phyloP scores from a whole-genome alignment of 2,797 vertebrate genomes.

The Alca torda region DNA sequence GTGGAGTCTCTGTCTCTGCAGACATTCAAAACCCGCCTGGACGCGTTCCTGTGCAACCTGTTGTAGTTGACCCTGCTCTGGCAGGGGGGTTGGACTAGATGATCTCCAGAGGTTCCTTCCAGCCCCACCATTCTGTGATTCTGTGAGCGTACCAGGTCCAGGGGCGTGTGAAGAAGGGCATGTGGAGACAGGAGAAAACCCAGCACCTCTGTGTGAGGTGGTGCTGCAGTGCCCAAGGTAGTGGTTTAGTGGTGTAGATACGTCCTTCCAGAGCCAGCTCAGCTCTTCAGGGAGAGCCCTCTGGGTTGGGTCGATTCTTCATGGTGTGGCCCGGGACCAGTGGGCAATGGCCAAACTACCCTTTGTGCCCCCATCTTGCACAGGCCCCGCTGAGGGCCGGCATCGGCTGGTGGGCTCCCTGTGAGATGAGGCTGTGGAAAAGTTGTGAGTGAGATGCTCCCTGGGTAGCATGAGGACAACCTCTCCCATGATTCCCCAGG shows the following conservation, averaged over 20 bases:
- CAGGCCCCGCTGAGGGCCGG: background rate
- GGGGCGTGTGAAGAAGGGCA: background rate
- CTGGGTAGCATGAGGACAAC: fast-evolving
- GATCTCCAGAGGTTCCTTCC: background rate
- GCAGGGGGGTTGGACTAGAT: background rate
- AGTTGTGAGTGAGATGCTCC: background rate
- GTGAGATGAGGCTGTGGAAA: background rate
- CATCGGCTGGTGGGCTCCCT: fast-evolving
- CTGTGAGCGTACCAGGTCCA: background rate
- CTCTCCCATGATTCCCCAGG: background rate
- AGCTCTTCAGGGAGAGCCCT: background rate
- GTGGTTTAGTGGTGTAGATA: too few relatives aligned
- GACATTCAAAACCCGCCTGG: background rate
- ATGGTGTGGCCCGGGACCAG: fast-evolving
- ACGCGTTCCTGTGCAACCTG: background rate
- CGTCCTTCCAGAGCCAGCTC: background rate
- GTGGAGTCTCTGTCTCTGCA: background rate
- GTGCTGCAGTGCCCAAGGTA: background rate
- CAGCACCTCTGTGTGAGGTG: background rate
- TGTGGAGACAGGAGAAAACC: background rate
- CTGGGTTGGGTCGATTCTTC: background rate
- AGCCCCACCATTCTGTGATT: background rate
- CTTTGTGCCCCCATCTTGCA: fast-evolving
- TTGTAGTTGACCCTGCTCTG: background rate
- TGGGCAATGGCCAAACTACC: background rate